phyloP scores from a whole-genome alignment of 2,113 vertebrate genomes.

The Nymphicus hollandicus region DNA sequence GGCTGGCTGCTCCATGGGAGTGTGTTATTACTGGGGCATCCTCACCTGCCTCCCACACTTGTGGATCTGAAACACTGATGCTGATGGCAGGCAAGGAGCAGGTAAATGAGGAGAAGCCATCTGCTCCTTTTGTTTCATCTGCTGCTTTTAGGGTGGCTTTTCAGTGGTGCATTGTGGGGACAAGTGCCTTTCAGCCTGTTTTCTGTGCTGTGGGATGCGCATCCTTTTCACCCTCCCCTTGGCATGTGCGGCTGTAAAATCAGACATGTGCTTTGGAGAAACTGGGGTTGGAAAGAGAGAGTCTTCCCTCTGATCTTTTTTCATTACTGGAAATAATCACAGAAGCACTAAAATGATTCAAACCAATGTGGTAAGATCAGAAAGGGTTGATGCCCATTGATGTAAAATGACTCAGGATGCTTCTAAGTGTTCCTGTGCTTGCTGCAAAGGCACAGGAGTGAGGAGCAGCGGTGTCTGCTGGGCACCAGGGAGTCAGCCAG shows the following conservation, averaged over 20 bases:
- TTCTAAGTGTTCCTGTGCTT: background rate
- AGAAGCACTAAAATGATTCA: background rate
- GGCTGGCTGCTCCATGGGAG: background rate
- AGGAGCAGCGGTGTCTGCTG: background rate
- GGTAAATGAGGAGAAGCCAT: background rate
- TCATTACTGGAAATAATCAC: background rate
- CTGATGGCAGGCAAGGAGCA: background rate
- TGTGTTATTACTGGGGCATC: accelerated
- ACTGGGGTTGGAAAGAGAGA: background rate
- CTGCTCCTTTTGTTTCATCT: background rate
- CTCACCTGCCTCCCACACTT: background rate
- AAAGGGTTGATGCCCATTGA: background rate
- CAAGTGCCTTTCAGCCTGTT: background rate
- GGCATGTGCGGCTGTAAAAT: background rate
- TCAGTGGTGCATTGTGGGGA: background rate
- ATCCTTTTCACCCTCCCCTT: background rate
- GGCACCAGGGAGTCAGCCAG: background rate
- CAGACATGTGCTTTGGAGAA: background rate
- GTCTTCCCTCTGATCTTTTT: background rate
- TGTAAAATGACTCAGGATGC: background rate
- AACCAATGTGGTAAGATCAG: background rate
- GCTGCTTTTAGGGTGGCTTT: background rate
- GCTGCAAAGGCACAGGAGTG: background rate
- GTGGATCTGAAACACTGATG: background rate
- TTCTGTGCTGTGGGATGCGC: background rate